phyloP scores from a whole-genome alignment of 1,140 invertebrate genomes.

The Hyles vespertilio region DNA sequence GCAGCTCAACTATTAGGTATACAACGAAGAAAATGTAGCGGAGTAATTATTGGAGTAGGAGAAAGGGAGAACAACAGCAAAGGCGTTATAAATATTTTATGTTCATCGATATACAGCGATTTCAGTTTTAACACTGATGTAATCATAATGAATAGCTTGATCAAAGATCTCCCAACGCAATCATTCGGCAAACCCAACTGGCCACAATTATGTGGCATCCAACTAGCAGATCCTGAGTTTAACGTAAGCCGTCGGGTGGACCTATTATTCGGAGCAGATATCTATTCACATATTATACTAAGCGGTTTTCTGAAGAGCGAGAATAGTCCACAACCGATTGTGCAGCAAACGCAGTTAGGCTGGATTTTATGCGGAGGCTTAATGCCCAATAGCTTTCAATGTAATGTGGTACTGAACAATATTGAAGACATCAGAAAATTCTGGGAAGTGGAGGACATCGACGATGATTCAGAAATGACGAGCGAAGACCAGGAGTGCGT shows the following conservation, averaged over 20 bases:
- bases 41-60: slow-evolving; percentile 21
- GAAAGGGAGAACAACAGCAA: slow-evolving; percentile 23
- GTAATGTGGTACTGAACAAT: slow-evolving; percentile 27
- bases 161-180: slow-evolving; percentile 25
- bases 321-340: slow-evolving; percentile 11
- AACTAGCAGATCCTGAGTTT: slow-evolving; percentile 30
- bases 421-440: slow-evolving; percentile 13
- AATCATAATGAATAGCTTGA: slow-evolving; percentile 22
- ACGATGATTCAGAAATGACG: slow-evolving; percentile 13
- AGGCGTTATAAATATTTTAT: slow-evolving; percentile 17
- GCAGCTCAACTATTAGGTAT: slow-evolving; percentile 21
- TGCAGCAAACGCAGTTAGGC: slow-evolving; percentile 28
- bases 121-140: slow-evolving; percentile 23
- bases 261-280: slow-evolving; percentile 26
- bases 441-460: slow-evolving; percentile 18
- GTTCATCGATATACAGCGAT: slow-evolving; percentile 13
- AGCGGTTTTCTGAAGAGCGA: slow-evolving; percentile 20
- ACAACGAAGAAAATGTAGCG: slow-evolving; percentile 14
- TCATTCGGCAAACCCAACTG: slow-evolving; percentile 22
- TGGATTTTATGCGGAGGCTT: slow-evolving; percentile 29
- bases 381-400: slow-evolving; percentile 18
- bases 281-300: slow-evolving; percentile 24
- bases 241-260: slow-evolving; percentile 22
- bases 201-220: slow-evolving; percentile 14
- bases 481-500: slow-evolving; percentile 21